phyloP scores from a whole-genome alignment of 2,797 vertebrate species.

The Scarus forsteni region DNA sequence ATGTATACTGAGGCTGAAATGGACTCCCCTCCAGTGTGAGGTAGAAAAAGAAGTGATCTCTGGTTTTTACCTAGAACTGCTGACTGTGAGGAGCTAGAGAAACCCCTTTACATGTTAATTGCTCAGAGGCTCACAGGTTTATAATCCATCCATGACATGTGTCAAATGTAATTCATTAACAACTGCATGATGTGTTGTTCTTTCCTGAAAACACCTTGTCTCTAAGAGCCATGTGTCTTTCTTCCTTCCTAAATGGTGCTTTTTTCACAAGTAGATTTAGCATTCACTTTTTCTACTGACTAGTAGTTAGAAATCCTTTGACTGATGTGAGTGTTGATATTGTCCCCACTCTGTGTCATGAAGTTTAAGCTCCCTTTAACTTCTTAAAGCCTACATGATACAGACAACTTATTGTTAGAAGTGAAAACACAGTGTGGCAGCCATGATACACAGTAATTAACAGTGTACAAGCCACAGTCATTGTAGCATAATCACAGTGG shows the following conservation, averaged over 20 bases:
- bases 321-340: too few relatives aligned
- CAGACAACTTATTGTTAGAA: too few relatives aligned
- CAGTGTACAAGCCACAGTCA: too few relatives aligned
- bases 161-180: slow-evolving; percentile 10
- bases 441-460: too few relatives aligned
- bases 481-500: neutral
- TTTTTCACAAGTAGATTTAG: neutral
- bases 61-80: neutral
- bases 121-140: neutral
- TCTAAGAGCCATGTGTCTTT: slow-evolving; percentile 1
- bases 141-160: slow-evolving; percentile 19
- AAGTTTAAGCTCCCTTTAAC: too few relatives aligned
- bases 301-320: too few relatives aligned
- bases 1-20: too few relatives aligned
- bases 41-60: neutral
- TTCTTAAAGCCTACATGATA: too few relatives aligned
- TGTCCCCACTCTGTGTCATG: too few relatives aligned
- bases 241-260: slow-evolving; percentile 4
- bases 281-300: slow-evolving; percentile 45
- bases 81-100: neutral
- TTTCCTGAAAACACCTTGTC: neutral
- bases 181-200: slow-evolving; percentile 18
- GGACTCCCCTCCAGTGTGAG: neutral
- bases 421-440: too few relatives aligned
- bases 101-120: neutral